These are phyloP conservation scores for Haemorhous mexicanus DNA, from an alignment of 2,113 vertebrate genomes.

Conservation along the genomic window DNA sequence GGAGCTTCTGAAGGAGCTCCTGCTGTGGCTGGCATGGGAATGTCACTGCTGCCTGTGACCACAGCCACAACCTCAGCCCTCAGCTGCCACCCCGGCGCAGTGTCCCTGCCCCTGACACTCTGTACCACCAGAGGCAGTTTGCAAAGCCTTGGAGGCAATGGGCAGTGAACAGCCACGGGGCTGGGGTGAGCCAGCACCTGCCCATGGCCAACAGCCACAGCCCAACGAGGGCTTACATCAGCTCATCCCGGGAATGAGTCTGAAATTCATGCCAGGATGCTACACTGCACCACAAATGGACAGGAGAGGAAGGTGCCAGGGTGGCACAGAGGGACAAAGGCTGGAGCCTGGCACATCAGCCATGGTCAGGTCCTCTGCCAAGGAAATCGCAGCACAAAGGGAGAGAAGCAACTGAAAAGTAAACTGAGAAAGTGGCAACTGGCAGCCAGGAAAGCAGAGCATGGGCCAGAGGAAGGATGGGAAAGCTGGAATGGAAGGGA, in stretches of 20 bases:
- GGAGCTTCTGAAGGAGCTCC: not conserved
- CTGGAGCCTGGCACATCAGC: not conserved
- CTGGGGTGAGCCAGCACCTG: not conserved
- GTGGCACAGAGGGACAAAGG: not conserved
- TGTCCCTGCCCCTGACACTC: not conserved
- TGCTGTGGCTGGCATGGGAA: not conserved
- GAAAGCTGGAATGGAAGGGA: not conserved
- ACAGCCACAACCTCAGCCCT: not conserved
- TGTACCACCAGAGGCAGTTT: fast-evolving
- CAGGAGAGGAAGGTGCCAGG: fast-evolving
- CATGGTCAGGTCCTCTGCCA: fast-evolving
- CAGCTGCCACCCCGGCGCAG: fast-evolving
- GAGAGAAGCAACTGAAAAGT: not conserved
- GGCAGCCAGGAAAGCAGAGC: not conserved
- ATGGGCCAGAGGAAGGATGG: not conserved
- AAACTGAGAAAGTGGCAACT: not conserved
- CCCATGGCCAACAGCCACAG: not conserved
- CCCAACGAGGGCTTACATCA: fast-evolving
- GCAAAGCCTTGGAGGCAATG: not conserved
- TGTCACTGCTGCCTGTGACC: not conserved
- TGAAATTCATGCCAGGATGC: fast-evolving
- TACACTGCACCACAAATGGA: not conserved
- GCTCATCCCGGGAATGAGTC: fast-evolving
- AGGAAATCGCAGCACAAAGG: fast-evolving
- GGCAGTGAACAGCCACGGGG: fast-evolving